Base-by-base conservation (phyloP, 2,888 invertebrate genomes). In the Trachelus troglodyta region DNA sequence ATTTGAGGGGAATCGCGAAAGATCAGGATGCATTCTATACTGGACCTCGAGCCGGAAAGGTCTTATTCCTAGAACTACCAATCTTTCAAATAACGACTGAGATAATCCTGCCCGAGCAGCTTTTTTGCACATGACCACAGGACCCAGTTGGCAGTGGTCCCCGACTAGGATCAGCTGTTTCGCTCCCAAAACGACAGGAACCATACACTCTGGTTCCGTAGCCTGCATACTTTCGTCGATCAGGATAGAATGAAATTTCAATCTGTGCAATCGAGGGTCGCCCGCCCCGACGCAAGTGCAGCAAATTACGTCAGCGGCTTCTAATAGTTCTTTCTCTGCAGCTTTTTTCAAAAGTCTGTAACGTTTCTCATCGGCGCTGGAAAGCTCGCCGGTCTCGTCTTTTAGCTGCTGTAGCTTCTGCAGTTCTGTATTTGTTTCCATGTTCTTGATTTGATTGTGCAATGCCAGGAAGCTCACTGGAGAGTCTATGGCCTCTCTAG, bases 281-380 rank as follows among this genome's bases (percentile, higher is more conserved):
- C 99, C 99, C 0, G 99, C 99, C 15, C 99, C 99, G 0, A 99
- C 99, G 91, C 99, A 99, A 0, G 99, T 99, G 89, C 99, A 99
- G 89, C 99, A 99, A 77, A 99, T 98, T 0, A 99, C 99, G 92
- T 99, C 99, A 1, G 99, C 99, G 0, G 98, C 98, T 91, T 98
- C 98, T 3, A 98, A 91, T 15, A 99, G 92, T 83, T 98, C 96
- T 77, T 97, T 95, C 90, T 99, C 99, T 12, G 98, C 96, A 37
- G 96, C 95, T 87, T 98, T 97, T 84, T 98, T 98, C 84, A 99
- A 91, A 81, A 96, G 95, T 1, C 98, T 94, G 89, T 98, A 99
- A 1, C 99, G 94, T 82, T 98, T 96, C 91, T 99, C 99, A 91
- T 99, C 99, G 0, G 96, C 96, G 0, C 97, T 97, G 6, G 98